Evolutionary conservation across 2,888 invertebrate genomes (phyloP).

Genomic region (Netelia virgata): DNA sequence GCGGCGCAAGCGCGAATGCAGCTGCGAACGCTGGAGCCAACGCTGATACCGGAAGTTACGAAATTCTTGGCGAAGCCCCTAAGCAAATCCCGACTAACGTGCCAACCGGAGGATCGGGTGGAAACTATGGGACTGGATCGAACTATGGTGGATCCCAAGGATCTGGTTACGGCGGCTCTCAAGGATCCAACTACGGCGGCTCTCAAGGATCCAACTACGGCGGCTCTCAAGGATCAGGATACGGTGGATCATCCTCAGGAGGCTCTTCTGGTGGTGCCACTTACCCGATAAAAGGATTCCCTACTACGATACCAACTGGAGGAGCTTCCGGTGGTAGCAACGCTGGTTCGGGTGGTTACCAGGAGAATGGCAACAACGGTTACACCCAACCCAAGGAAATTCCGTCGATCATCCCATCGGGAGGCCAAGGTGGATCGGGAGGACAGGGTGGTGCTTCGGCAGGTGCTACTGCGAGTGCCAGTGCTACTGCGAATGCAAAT

Average conservation of each 20-base stretch:
- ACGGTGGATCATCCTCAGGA: conserved; percentile 5
- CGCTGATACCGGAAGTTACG: neutral
- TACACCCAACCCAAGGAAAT: conserved; percentile 32
- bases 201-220: conserved; percentile 22
- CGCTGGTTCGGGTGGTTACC: conserved; percentile 30
- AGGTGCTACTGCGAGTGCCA: conserved; percentile 53
- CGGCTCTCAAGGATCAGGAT: conserved; percentile 40
- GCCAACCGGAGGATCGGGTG: conserved; percentile 60
- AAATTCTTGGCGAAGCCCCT: conserved; percentile 29
- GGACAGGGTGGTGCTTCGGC: conserved; percentile 48
- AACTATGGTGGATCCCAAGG: conserved; percentile 33
- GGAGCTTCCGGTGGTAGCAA: conserved; percentile 29
- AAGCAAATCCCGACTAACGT: conserved; percentile 37
- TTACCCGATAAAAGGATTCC: conserved; percentile 37
- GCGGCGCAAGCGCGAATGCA: conserved; percentile 60
- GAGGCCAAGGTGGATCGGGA: conserved; percentile 38
- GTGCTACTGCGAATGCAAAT: conserved; percentile 63
- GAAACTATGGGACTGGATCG: conserved; percentile 57
- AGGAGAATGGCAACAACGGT: conserved; percentile 2
- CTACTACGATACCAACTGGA: conserved; percentile 52
- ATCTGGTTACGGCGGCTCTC: conserved; percentile 6
- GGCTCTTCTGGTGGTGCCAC: conserved; percentile 17
- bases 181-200: conserved; percentile 20
- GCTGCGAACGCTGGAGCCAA: conserved; percentile 33
- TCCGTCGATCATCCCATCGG: neutral